These are phyloP conservation scores for Hypercompe scribonia DNA, from an alignment of 2,888 invertebrate species.

Conservation along the genomic window DNA sequence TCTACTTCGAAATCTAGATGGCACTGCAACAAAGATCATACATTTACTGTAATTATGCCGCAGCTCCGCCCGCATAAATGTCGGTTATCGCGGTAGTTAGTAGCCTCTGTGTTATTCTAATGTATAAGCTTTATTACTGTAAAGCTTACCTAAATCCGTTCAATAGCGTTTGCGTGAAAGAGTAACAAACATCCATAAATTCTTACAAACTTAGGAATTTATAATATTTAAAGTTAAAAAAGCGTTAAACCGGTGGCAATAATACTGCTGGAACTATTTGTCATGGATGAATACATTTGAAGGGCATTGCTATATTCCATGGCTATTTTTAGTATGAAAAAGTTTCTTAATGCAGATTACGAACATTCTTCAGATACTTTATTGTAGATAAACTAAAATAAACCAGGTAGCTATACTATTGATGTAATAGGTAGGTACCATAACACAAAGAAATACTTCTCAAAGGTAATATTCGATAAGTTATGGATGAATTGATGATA, in stretches of 20 bases:
- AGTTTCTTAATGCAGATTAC: neutral
- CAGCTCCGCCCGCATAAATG: too few relatives aligned
- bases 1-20: constrained; percentile 46
- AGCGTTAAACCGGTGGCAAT: neutral
- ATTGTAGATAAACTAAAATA: neutral
- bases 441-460: neutral
- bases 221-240: too few relatives aligned
- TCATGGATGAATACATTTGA: constrained; percentile 11
- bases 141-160: too few relatives aligned
- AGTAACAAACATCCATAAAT: too few relatives aligned
- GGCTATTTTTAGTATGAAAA: constrained; percentile 15
- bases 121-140: too few relatives aligned
- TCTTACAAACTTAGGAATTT: too few relatives aligned
- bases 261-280: constrained; percentile 9
- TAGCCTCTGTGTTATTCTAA: too few relatives aligned
- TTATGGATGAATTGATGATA: neutral
- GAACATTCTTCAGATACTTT: neutral
- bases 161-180: too few relatives aligned
- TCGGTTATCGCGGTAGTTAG: too few relatives aligned
- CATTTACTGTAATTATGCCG: neutral
- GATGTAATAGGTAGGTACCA: too few relatives aligned
- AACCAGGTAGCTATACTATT: neutral
- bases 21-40: constrained; percentile 36
- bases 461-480: neutral
- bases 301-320: constrained; percentile 14